Conservation (phyloP, 2,888 invertebrate species). For the Brachyopa scutellaris region DNA sequence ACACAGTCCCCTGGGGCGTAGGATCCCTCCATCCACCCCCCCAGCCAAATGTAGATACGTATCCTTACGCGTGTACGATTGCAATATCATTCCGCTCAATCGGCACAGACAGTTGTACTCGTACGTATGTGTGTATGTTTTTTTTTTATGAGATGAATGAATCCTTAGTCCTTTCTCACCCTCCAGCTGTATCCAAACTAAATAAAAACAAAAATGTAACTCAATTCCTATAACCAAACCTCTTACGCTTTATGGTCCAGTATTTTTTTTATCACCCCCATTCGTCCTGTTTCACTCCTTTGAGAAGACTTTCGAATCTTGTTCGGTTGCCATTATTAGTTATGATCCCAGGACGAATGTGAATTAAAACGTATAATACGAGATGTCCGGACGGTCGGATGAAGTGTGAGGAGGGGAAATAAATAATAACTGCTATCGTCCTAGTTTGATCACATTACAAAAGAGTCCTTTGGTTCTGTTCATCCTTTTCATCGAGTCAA, state of each 20-base stretch:
- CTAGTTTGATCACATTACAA: conserved; percentile 20
- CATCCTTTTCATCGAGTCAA: background rate
- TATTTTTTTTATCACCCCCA: too few species aligned
- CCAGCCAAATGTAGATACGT: too few species aligned
- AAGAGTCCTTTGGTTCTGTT: too few species aligned
- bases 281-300: background rate
- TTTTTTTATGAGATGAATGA: background rate
- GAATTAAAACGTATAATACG: background rate
- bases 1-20: background rate
- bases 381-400: background rate
- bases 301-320: background rate
- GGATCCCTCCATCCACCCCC: too few species aligned
- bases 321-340: background rate
- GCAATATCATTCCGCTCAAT: conserved; percentile 17
- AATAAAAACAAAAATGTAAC: conserved; percentile 2
- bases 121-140: too few species aligned
- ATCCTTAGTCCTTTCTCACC: background rate
- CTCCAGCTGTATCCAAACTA: background rate
- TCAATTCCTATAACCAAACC: background rate
- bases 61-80: conserved; percentile 5
- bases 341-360: background rate
- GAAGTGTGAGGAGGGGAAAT: background rate
- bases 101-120: background rate
- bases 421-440: conserved; percentile 13
- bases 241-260: too few species aligned